Evolutionary conservation across 1,140 invertebrate genomes (phyloP), one percentile per base, ranked within the genome.

Genomic region (Hypsibius dujardini): DNA sequence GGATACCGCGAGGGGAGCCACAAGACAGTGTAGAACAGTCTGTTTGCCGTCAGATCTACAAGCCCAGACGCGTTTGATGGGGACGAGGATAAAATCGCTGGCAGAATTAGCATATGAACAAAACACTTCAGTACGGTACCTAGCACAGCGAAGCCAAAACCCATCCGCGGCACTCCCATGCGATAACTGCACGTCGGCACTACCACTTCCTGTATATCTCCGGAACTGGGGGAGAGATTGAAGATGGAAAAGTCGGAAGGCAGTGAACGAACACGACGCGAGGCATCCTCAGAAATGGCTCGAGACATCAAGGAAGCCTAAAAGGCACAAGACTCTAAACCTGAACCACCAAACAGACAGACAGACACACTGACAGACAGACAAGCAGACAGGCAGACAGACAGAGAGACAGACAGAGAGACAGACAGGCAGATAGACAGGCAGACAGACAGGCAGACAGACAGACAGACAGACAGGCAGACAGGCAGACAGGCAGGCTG

Each of bases 141-240:
- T 72, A 94, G 82, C 71, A 90, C 81, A 2, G 87, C 88, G 73
- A 86, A 85, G 56, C 90, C 90, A 80, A 87, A 93, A 28, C 90
- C 92, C 78, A 92, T 90, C 73, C 87, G 81, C 7, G 76, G 75
- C 42, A 86, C 87, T 1, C 92, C 92, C 92, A 95, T 95, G 76
- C 92, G 84, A 79, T 96, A 96, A 2, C 90, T 94, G 79, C 89
- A 93, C 0, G 92, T 93, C 1, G 92, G 92, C 71, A 93, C 87
- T 78, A 88, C 84, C 59, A 95, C 84, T 82, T 96, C 92, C 77
- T 89, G 85, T 74, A 87, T 47, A 28, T 12, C 40, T 15, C 7
- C 46, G 7, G 70, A 1, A 70, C 28, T 70, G 56, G 56, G 42
- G 47, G 14, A 14, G 14, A 70, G 46, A 7, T 70, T 7, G 46